Percentiles rank a stretch among this genome's conserved stretches.
phyloP scores from a whole-genome alignment of 1,140 invertebrate species.

The Drosophila kurseongensis region DNA sequence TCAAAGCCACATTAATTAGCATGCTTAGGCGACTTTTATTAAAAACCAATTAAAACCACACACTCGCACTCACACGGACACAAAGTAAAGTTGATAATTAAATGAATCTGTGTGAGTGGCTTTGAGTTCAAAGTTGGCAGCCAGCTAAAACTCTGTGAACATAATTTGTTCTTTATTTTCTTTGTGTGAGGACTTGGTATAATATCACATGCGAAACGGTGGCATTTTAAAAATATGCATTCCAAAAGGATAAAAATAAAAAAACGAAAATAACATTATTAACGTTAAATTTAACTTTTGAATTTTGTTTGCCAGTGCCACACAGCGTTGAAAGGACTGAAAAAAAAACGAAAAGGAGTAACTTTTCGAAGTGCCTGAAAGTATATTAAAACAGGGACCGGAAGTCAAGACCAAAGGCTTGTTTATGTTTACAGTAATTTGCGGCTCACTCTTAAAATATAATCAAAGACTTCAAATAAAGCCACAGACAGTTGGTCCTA shows the following conservation, averaged over 20 bases:
- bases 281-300: constrained; percentile 79
- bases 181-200: background rate
- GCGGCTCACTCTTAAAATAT: constrained; percentile 54
- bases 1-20: constrained; percentile 75
- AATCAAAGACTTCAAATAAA: constrained; percentile 40
- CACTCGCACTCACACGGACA: constrained; percentile 13
- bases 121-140: constrained; percentile 69
- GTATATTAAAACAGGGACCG: constrained; percentile 48
- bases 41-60: constrained; percentile 79
- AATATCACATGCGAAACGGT: constrained; percentile 41
- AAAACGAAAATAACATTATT: constrained; percentile 72
- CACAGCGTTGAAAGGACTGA: constrained; percentile 2
- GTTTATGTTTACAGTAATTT: constrained; percentile 64
- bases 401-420: constrained; percentile 44
- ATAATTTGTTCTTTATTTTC: constrained; percentile 32
- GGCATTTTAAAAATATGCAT: constrained; percentile 37
- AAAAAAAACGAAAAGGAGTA: constrained; percentile 27
- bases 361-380: constrained; percentile 39
- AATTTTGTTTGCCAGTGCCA: constrained; percentile 58
- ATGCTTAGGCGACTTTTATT: constrained; percentile 81
- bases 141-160: constrained; percentile 24
- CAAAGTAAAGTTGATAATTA: constrained; percentile 68
- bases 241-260: constrained; percentile 18
- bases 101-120: constrained; percentile 45
- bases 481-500: constrained; percentile 31